A percentile compares a stretch with the other conserved stretches of the same genome.
Evolutionary conservation across 2,888 invertebrate genomes (phyloP).

Genomic region (Linnaemya tessellans): DNA sequence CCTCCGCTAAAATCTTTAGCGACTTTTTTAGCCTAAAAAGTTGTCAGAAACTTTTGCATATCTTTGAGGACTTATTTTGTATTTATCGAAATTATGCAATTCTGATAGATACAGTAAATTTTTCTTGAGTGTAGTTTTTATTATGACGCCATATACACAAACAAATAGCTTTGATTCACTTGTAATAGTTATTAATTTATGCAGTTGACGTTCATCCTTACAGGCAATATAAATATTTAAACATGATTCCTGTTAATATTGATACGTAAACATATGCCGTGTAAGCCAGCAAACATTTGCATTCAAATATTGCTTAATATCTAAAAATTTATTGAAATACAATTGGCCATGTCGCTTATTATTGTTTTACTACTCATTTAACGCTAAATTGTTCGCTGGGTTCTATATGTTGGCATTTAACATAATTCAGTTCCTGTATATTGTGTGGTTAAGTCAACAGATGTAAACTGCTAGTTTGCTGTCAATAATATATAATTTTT

Average conservation of each 20-base stretch:
- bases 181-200: background rate
- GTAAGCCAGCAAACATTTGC: slow-evolving; percentile 14
- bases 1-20: too few relatives aligned
- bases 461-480: slow-evolving; percentile 42
- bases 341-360: background rate
- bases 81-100: too few relatives aligned
- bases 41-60: too few relatives aligned
- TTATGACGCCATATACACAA: too few relatives aligned
- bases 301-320: background rate
- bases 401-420: background rate
- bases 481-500: slow-evolving; percentile 14
- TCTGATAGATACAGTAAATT: too few relatives aligned
- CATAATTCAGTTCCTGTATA: background rate
- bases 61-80: too few relatives aligned
- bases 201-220: background rate
- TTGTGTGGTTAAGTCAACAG: slow-evolving; percentile 28
- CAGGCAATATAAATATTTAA: background rate
- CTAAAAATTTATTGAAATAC: background rate
- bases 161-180: too few relatives aligned
- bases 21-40: too few relatives aligned
- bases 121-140: too few relatives aligned
- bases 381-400: background rate
- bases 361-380: background rate
- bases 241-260: slow-evolving; percentile 8
- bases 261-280: background rate